Evolutionary conservation across 2,888 invertebrate species (phyloP), one percentile per base, ranked within the genome.

Genomic region (Caenorhabditis sp.): DNA sequence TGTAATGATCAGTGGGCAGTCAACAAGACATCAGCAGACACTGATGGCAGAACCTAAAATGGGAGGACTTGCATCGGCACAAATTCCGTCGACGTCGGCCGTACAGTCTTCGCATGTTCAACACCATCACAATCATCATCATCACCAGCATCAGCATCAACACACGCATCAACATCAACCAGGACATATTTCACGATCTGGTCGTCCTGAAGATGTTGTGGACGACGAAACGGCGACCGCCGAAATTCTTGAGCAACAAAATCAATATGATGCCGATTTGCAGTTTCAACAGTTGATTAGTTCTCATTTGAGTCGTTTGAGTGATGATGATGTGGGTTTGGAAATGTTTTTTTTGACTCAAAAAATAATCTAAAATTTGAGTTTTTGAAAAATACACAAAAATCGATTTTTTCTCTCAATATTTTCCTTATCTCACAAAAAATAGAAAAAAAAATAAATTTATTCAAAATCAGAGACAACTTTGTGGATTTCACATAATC

Each of bases 231-330:
- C 58, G 3, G 17, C 36, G 51, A 37, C 26, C 60, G 21, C 66
- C 65, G 1, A 79, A 26, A 26, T 55, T 26, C 17, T 55, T 3
- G 17, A 55, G 17, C 55, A 58, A 58, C 58, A 43, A 36, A 58
- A 23, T 23, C 58, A 80, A 58, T 81, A 82, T 64, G 82, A 81
- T 59, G 78, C 76, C 5, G 83, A 83, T 67, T 69, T 80, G 31
- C 65, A 65, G 6, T 76, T 83, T 63, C 81, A 81, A 51, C 81
- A 83, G 26, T 66, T 77, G 59, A 81, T 84, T 19, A 79, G 77
- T 49, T 70, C 64, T n/a, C 74, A 78, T 55, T 59, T 84, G 59
- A 71, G 73, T 24, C 68, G 79, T 19, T 43, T 81, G 26, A 76
- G 58, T 27, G 84, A 84, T 37, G 82, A 84, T 50, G 82, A 82